Percentiles rank a stretch among this genome's conserved stretches.
These are phyloP conservation scores for Chrysotoxum bicinctum DNA, from an alignment of 2,888 invertebrate genomes.

Conservation along the genomic window DNA sequence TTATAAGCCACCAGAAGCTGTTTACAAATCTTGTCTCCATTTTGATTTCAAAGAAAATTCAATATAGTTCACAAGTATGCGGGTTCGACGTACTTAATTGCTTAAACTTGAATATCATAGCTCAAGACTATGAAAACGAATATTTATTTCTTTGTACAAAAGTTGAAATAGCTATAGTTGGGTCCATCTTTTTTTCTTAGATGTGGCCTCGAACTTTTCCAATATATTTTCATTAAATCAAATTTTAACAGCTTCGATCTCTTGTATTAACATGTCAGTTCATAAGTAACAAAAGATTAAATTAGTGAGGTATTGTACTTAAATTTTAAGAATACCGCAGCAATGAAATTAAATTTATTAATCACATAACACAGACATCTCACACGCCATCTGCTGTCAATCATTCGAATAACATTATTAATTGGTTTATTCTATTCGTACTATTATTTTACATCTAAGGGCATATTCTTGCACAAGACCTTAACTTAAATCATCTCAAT, in stretches of 20 bases:
- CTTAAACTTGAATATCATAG: too few species aligned
- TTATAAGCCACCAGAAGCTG: not conserved
- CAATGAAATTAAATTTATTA: not conserved
- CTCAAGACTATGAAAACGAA: too few species aligned
- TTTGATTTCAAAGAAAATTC: not conserved
- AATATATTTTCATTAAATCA: not conserved
- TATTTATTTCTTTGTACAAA: too few species aligned
- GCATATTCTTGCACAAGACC: conserved; percentile 20
- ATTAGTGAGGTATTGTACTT: not conserved
- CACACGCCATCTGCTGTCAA: not conserved
- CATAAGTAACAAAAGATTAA: not conserved
- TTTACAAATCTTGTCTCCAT: not conserved
- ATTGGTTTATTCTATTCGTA: not conserved
- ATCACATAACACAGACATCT: not conserved
- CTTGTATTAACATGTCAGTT: not conserved
- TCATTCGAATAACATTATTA: not conserved
- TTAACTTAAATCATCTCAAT: conserved; percentile 21
- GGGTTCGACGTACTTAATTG: too few species aligned
- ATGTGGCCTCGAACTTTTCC: not conserved
- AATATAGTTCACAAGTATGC: too few species aligned
- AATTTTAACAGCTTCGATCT: not conserved
- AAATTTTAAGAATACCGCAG: not conserved
- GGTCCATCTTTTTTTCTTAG: not conserved
- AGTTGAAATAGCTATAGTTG: too few species aligned
- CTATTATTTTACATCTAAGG: not conserved